Evolutionary conservation across 2,797 vertebrate species (phyloP).

Genomic region (Rallus crepitans): DNA sequence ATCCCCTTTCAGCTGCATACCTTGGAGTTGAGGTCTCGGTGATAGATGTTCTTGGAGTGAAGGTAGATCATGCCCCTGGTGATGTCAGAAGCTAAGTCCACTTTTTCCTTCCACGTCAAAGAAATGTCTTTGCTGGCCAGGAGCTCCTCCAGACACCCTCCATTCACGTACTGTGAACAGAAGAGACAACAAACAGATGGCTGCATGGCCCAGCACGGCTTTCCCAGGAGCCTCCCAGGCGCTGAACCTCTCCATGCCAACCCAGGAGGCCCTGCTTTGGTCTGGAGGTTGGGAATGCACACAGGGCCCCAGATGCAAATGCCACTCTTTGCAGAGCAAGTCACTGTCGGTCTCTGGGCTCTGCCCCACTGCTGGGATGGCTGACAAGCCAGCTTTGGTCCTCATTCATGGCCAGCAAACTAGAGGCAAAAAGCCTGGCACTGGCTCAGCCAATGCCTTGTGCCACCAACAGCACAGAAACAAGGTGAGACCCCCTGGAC

Average conservation of each 20-base stretch:
- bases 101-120: slow-evolving; percentile 88
- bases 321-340: background rate
- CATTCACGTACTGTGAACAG: slow-evolving; percentile 84
- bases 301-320: background rate
- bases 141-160: slow-evolving; percentile 89
- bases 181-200: background rate
- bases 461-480: background rate
- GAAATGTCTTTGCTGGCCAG: slow-evolving; percentile 82
- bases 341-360: background rate
- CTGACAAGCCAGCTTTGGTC: background rate
- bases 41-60: slow-evolving; percentile 92
- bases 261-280: background rate
- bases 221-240: too few relatives aligned
- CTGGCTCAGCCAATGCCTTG: background rate
- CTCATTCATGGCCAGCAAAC: background rate
- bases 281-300: background rate
- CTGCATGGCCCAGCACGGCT: background rate
- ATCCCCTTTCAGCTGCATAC: slow-evolving; percentile 54
- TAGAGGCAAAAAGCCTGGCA: background rate
- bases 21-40: slow-evolving; percentile 92
- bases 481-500: background rate
- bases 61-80: slow-evolving; percentile 90
- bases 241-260: background rate
- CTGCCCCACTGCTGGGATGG: background rate
- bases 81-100: slow-evolving; percentile 88